These are phyloP conservation scores for Zootoca vivipara DNA, from an alignment of 2,113 vertebrate species.

Conservation along the genomic window DNA sequence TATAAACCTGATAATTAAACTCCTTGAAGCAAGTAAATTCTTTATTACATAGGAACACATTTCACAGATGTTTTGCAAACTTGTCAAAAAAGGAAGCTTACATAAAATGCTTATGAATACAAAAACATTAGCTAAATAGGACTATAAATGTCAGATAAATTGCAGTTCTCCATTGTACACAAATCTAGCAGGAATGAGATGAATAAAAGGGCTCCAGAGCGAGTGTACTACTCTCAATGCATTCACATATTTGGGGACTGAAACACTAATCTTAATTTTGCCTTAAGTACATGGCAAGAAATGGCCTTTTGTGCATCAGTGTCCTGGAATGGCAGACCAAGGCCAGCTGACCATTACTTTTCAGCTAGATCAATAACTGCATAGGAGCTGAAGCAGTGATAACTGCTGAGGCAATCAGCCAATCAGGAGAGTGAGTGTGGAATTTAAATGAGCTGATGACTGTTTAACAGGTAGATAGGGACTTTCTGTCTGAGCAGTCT, in stretches of 20 bases:
- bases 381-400: neutral
- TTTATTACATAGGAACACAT: conserved; percentile 34
- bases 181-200: conserved; percentile 40
- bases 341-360: rapidly evolving
- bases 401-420: too few relatives aligned
- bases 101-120: conserved; percentile 59
- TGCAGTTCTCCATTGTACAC: conserved; percentile 38
- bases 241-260: neutral
- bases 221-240: neutral
- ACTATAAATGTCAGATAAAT: conserved; percentile 60
- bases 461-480: too few relatives aligned
- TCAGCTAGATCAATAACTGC: neutral
- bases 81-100: conserved; percentile 52
- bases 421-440: too few relatives aligned
- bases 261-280: neutral
- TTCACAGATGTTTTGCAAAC: conserved; percentile 44
- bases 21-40: conserved; percentile 36
- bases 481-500: too few relatives aligned
- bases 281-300: neutral
- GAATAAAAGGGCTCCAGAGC: neutral
- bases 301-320: neutral
- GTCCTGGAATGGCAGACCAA: rapidly evolving
- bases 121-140: conserved; percentile 42
- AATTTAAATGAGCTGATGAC: too few relatives aligned
- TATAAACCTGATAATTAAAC: conserved; percentile 17